These are phyloP conservation scores for Clivina fossor DNA, from an alignment of 2,888 invertebrate genomes.

Conservation along the genomic window DNA sequence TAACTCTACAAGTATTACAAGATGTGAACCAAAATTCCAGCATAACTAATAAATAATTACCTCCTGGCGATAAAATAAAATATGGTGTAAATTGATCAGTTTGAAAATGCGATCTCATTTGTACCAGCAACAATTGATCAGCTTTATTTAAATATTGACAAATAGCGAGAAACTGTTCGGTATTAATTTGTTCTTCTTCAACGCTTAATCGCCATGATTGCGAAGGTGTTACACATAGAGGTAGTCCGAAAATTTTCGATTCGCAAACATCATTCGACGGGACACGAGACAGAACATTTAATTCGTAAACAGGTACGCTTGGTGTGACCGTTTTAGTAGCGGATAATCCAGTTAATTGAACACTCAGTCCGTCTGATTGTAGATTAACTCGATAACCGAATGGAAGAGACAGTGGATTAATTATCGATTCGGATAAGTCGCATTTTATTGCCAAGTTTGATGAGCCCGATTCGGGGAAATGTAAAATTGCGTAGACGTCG, in stretches of 20 bases:
- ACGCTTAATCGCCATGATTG: conserved; percentile 8
- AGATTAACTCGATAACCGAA: conserved; percentile 23
- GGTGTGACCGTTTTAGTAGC: conserved; percentile 13
- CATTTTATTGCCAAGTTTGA: conserved; percentile 17
- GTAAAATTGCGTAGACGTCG: conserved; percentile 20
- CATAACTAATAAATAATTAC: too few species aligned
- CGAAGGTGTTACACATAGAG: conserved; percentile 16
- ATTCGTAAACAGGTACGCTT: conserved; percentile 19
- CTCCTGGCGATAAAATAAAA: conserved; percentile 20
- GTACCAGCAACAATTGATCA: conserved; percentile 20
- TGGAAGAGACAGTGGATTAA: conserved; percentile 25
- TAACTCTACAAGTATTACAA: too few species aligned
- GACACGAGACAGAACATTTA: conserved; percentile 23
- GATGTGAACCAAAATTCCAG: too few species aligned
- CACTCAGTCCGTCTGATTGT: conserved; percentile 20
- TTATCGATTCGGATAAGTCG: conserved; percentile 20
- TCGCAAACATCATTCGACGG: conserved; percentile 15
- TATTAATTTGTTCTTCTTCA: conserved; percentile 19
- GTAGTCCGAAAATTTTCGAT: conserved; percentile 18
- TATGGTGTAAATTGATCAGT: conserved; percentile 28
- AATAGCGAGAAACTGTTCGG: conserved; percentile 19
- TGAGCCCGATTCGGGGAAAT: conserved; percentile 12
- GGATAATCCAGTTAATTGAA: conserved; percentile 24
- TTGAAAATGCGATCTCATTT: conserved; percentile 17
- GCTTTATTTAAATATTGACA: conserved; percentile 17